These are phyloP conservation scores for Styela plicata DNA, from an alignment of 23 tunicate genomes.

Conservation along the genomic window DNA sequence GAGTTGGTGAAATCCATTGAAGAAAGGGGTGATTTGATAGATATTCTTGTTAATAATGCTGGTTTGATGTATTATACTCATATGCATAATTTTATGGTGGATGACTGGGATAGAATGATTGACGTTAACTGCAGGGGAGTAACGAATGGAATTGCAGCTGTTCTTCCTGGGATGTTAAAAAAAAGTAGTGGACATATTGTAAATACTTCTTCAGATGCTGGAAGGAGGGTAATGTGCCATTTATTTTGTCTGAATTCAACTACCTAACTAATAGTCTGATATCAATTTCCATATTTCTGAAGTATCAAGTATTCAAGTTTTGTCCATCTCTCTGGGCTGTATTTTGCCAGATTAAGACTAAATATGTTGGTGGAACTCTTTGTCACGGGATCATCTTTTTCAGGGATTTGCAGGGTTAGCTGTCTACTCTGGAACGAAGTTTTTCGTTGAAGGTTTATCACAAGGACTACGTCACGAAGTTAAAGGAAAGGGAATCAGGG, in stretches of 20 bases:
- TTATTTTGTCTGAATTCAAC: too few species aligned
- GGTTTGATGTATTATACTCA: slow-evolving; percentile 81
- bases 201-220: slow-evolving; percentile 93
- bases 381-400: slow-evolving; percentile 5
- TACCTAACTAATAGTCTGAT: too few species aligned
- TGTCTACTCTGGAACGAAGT: slow-evolving; percentile 94
- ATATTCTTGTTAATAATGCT: slow-evolving; percentile 86
- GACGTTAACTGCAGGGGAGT: slow-evolving; percentile 89
- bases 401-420: slow-evolving; percentile 91
- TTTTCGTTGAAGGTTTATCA: slow-evolving; percentile 91
- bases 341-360: too few species aligned
- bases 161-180: slow-evolving; percentile 68
- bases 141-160: slow-evolving; percentile 75
- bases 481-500: slow-evolving; percentile 73
- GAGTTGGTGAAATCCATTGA: slow-evolving; percentile 40
- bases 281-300: neutral
- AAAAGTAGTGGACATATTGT: slow-evolving; percentile 66
- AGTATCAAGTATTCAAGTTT: neutral
- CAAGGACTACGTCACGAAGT: slow-evolving; percentile 84
- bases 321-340: neutral
- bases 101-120: slow-evolving; percentile 78
- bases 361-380: neutral
- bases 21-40: slow-evolving; percentile 42
- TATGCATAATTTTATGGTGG: slow-evolving; percentile 69
- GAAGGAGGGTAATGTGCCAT: slow-evolving; percentile 69